Base-by-base conservation (phyloP, 2,797 vertebrate genomes). In the Rousettus madagascariensis region DNA sequence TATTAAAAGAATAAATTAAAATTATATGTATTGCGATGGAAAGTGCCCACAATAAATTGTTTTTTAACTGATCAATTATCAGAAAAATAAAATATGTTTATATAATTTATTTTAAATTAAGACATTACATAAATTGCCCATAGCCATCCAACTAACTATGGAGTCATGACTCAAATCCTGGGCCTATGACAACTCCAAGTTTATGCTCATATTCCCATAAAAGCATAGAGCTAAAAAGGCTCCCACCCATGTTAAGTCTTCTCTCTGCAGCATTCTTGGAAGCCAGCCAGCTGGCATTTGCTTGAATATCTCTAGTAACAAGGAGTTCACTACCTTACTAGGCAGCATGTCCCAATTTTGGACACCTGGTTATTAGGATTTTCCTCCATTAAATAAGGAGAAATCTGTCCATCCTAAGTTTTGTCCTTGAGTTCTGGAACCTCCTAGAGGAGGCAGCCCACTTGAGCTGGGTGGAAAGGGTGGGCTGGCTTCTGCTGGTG, bases 31-130 rank as follows among this genome's bases (percentile, higher is more conserved):
- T 16, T 68, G 65, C 57, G 5, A 69, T 83, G 17, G 20, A 71
- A 77, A 57, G n/a, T 57, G 13, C 83, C 61, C 61, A 69, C 20
- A 61, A 61, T 43, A 80, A 68, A 49, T 80, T 36, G 6, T 36
- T 30, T 63, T 91, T 46, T 30, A 28, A 49, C 36, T 69, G 12
- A 91, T 33, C 19, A 26, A 57, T 68, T 63, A 83, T 82, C n/a
- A 91, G 63, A 77, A 84, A 88, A 91, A 71, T 87, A 83, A 78
- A 94, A 71, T 51, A 30, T 51, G 28, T n/a, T 72, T 77, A 11
- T 68, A 43, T 30, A n/a, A 55, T 17, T 71, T 91, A 94, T 72
- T 94, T 94, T 63, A 63, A 88, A 69, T 80, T 28, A 85, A 88
- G 36, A 53, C 26, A 46, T 53, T 55, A 72, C 57, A n/a, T 8